Conservation (phyloP, 2,888 invertebrate genomes). For the Notocelia uddmanniana region DNA sequence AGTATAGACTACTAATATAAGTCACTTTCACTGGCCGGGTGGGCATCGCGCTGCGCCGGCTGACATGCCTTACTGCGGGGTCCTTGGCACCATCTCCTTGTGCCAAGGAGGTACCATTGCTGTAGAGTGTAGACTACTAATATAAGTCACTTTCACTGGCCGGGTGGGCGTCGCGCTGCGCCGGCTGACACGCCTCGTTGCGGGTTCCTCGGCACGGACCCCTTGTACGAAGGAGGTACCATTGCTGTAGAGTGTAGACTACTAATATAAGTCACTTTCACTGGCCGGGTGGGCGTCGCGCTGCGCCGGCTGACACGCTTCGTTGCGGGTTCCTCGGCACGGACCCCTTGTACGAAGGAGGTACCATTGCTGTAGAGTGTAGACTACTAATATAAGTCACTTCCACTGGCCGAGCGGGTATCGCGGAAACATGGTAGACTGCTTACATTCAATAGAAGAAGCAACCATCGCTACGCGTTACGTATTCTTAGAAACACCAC, state of each 20-base stretch:
- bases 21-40: conserved; percentile 90
- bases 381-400: no score
- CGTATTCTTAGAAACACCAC: no score
- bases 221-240: conserved; percentile 87
- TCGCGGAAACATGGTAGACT: no score
- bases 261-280: conserved; percentile 81
- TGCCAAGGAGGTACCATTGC: conserved; percentile 77
- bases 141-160: conserved; percentile 89
- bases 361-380: conserved; percentile 52
- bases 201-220: conserved; percentile 88
- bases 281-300: conserved; percentile 92
- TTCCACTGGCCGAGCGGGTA: conserved; percentile 92
- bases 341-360: conserved; percentile 89
- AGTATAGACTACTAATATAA: no score
- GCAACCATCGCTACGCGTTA: no score
- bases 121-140: background rate
- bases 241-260: no score
- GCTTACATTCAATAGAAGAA: no score
- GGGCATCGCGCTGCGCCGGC: conserved; percentile 91
- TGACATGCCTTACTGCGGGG: conserved; percentile 93
- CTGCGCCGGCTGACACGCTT: conserved; percentile 92
- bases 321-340: conserved; percentile 93
- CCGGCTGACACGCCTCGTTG: background rate
- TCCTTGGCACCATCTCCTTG: conserved; percentile 90
- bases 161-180: conserved; percentile 89